phyloP scores from a whole-genome alignment of 2,888 invertebrate species.

The Patella pellucida region DNA sequence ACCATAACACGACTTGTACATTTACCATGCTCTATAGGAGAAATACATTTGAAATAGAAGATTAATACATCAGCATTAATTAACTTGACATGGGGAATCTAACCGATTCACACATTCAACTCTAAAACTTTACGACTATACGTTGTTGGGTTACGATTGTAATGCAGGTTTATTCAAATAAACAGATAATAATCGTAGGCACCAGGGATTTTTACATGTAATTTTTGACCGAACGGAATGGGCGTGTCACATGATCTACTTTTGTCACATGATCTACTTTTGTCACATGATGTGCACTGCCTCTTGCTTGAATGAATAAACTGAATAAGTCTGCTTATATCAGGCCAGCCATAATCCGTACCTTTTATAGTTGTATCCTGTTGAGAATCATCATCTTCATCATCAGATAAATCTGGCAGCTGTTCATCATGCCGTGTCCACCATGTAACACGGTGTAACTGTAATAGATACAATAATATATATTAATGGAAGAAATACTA shows the following conservation, averaged over 20 bases:
- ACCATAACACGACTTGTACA: conserved; percentile 16
- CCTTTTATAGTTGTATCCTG: no score
- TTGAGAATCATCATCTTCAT: conserved; percentile 20
- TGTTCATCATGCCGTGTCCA: conserved; percentile 42
- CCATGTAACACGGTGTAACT: conserved; percentile 49
- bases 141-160: no score
- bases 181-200: background rate
- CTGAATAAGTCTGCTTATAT: no score
- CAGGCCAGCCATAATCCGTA: no score
- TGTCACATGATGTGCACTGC: no score
- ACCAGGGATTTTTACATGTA: no score
- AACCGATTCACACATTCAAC: no score
- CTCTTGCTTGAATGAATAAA: no score
- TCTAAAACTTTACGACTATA: background rate
- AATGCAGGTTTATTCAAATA: background rate
- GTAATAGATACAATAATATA: conserved; percentile 8
- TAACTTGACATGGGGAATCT: no score
- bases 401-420: conserved; percentile 37
- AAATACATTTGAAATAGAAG: background rate
- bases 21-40: conserved; percentile 4
- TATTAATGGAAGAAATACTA: background rate
- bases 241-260: no score
- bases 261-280: no score
- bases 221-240: no score
- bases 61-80: background rate